These are phyloP conservation scores for Nymphalis urticae DNA, from an alignment of 2,888 invertebrate genomes.

Conservation along the genomic window DNA sequence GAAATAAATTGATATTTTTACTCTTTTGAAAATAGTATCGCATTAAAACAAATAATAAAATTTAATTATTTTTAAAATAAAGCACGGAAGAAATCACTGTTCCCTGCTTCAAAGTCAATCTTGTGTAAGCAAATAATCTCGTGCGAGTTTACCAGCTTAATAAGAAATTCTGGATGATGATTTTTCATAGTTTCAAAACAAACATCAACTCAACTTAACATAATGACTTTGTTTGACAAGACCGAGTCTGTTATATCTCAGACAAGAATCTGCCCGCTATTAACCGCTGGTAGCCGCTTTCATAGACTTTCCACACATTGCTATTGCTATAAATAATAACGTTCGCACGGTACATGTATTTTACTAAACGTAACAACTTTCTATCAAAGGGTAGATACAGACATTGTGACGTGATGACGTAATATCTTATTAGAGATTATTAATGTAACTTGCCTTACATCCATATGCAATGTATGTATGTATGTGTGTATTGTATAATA, in stretches of 20 bases:
- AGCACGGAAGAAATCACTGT: too few species aligned
- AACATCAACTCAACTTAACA: background rate
- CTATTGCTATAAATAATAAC: slow-evolving; percentile 63
- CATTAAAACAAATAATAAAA: too few species aligned
- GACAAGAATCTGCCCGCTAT: slow-evolving; percentile 33
- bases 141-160: background rate
- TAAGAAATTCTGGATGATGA: background rate
- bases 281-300: slow-evolving; percentile 52
- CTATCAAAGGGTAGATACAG: slow-evolving; percentile 39
- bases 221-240: slow-evolving; percentile 1
- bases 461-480: too few species aligned
- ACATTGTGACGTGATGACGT: background rate
- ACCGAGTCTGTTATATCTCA: slow-evolving; percentile 16
- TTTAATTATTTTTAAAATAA: too few species aligned
- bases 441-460: background rate
- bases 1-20: too few species aligned
- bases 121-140: background rate
- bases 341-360: slow-evolving; percentile 61
- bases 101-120: too few species aligned
- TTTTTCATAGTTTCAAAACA: background rate
- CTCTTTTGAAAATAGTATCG: too few species aligned
- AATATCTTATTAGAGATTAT: background rate
- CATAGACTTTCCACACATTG: slow-evolving; percentile 59
- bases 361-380: slow-evolving; percentile 58
- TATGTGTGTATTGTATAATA: too few species aligned